Conservation (phyloP, 1,140 invertebrate genomes). For the Calycopis cecrops region DNA sequence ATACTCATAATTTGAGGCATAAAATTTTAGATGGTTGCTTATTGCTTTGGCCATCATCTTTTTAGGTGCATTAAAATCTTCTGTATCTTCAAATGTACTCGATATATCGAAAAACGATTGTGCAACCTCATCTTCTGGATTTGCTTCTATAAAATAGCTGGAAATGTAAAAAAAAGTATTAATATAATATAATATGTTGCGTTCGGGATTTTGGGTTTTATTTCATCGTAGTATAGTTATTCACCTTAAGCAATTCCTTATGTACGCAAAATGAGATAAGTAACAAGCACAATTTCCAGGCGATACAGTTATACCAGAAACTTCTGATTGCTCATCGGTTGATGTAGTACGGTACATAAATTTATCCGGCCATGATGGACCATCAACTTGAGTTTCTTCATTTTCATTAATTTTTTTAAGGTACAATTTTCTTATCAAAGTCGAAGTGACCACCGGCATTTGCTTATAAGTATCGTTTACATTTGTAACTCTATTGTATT, state of each 20-base stretch:
- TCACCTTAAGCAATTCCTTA: conserved; percentile 48
- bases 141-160: conserved; percentile 38
- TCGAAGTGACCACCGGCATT: conserved; percentile 49
- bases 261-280: conserved; percentile 43
- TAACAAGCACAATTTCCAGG: conserved; percentile 41
- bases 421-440: conserved; percentile 50
- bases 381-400: neutral
- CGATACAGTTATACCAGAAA: no score
- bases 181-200: neutral
- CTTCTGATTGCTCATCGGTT: no score
- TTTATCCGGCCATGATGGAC: no score
- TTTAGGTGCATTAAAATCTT: conserved; percentile 36
- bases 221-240: conserved; percentile 5
- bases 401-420: conserved; percentile 31
- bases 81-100: conserved; percentile 34
- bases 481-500: conserved; percentile 32
- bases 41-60: conserved; percentile 41
- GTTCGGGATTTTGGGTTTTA: neutral
- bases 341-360: no score
- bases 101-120: conserved; percentile 36
- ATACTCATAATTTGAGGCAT: conserved; percentile 28
- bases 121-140: conserved; percentile 35
- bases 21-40: conserved; percentile 29
- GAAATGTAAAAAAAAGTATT: neutral
- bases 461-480: conserved; percentile 48